Percentiles rank a stretch among this genome's conserved stretches.
phyloP scores from a whole-genome alignment of 2,888 invertebrate genomes.

The Antitype chi region DNA sequence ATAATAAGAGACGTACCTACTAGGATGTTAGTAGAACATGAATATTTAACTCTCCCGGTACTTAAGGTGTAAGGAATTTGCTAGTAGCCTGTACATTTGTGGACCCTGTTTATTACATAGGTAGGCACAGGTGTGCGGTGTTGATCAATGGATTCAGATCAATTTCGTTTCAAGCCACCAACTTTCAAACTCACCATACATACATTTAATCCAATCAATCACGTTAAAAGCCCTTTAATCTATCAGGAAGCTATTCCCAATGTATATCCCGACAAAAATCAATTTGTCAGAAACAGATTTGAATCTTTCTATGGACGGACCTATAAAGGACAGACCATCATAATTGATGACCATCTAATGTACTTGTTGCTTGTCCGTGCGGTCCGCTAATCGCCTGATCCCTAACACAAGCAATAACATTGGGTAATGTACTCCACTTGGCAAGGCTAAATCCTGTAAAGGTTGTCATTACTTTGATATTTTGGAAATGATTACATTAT shows the following conservation, averaged over 20 bases:
- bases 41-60: conserved; percentile 8
- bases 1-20: not conserved
- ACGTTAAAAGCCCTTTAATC: not conserved
- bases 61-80: conserved; percentile 8
- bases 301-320: conserved; percentile 6
- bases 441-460: not conserved
- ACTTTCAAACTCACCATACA: not conserved
- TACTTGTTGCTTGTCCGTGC: conserved; percentile 57
- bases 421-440: conserved; percentile 22
- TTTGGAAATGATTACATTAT: not conserved
- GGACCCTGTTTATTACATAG: not conserved
- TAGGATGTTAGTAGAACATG: conserved; percentile 6
- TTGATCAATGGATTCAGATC: not conserved
- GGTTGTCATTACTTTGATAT: not conserved
- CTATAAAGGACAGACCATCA: conserved; percentile 2
- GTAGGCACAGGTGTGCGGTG: not conserved
- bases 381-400: conserved; percentile 25
- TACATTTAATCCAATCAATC: conserved; percentile 11
- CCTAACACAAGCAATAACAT: conserved; percentile 45
- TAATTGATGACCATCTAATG: conserved; percentile 44
- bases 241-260: not conserved
- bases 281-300: conserved; percentile 26
- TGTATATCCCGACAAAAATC: conserved; percentile 20
- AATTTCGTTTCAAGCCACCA: too few species aligned
- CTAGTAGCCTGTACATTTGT: not conserved